A percentile compares a stretch with the other conserved stretches of the same genome.
Evolutionary conservation across 2,113 vertebrate species (phyloP).

Genomic region (Neomonachus schauinslandi): DNA sequence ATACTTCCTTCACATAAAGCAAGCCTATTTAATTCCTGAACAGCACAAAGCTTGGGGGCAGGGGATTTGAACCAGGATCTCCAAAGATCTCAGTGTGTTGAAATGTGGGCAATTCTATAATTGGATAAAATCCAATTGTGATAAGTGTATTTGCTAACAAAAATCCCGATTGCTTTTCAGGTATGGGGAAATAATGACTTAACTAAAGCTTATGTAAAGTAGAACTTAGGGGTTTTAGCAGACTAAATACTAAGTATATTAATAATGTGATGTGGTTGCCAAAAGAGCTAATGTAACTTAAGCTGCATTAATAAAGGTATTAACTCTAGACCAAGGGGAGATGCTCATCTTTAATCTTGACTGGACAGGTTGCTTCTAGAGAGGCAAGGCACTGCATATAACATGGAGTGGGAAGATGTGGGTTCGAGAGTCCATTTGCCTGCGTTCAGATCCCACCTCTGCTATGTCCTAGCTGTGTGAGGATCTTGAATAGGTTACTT

Average conservation of each 20-base stretch:
- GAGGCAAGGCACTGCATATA: not conserved
- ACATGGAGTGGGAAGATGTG: not conserved
- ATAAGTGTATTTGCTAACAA: not conserved
- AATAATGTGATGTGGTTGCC: not conserved
- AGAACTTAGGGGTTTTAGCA: not conserved
- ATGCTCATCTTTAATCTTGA: not conserved
- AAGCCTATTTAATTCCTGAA: not conserved
- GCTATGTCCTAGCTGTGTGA: not conserved
- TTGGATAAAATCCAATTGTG: not conserved
- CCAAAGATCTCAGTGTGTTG: not conserved
- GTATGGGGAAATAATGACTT: not conserved
- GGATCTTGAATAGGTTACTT: not conserved
- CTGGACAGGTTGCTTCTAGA: not conserved
- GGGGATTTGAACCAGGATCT: not conserved
- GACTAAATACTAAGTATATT: not conserved
- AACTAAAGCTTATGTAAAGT: not conserved
- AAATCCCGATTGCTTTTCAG: not conserved
- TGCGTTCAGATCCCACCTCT: not conserved
- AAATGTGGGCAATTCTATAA: not conserved
- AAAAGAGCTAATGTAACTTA: not conserved
- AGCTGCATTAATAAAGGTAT: not conserved
- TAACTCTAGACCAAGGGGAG: not conserved
- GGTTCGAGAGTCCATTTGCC: not conserved
- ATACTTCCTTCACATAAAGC: not conserved
- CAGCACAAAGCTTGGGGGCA: not conserved